These are phyloP conservation scores for Poliocrania exsul DNA, from an alignment of 2,797 vertebrate genomes.

Conservation along the genomic window DNA sequence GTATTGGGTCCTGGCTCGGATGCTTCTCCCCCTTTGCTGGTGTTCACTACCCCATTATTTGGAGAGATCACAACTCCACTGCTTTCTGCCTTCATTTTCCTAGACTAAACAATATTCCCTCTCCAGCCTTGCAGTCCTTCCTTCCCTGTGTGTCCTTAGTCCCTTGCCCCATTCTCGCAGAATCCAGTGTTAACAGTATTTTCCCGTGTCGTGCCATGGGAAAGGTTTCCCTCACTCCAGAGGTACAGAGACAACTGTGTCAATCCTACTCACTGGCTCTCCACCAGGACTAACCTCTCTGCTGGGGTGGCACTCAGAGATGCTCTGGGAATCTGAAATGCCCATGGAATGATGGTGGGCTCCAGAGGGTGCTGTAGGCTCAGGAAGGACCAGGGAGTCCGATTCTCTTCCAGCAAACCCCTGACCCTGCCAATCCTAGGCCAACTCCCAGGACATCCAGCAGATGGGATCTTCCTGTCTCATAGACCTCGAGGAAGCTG, in stretches of 20 bases:
- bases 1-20: neutral
- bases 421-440: neutral
- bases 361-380: neutral
- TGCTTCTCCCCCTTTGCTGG: neutral
- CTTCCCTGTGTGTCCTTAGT: neutral
- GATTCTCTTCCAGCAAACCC: neutral
- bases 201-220: accelerated
- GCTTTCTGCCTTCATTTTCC: neutral
- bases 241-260: neutral
- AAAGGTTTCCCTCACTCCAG: neutral
- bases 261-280: neutral
- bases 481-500: neutral
- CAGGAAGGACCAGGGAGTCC: neutral
- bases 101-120: neutral
- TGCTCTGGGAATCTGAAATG: neutral
- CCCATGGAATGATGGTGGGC: neutral
- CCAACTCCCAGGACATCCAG: neutral
- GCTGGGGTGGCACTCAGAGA: neutral
- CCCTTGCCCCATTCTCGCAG: neutral
- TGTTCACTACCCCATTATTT: neutral
- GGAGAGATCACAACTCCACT: neutral
- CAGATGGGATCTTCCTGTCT: neutral
- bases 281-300: neutral
- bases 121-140: neutral
- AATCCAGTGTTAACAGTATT: neutral